A percentile compares a stretch with the other conserved stretches of the same genome.
Evolutionary conservation across 2,888 invertebrate species (phyloP).

Genomic region (Anthrax anthrax): DNA sequence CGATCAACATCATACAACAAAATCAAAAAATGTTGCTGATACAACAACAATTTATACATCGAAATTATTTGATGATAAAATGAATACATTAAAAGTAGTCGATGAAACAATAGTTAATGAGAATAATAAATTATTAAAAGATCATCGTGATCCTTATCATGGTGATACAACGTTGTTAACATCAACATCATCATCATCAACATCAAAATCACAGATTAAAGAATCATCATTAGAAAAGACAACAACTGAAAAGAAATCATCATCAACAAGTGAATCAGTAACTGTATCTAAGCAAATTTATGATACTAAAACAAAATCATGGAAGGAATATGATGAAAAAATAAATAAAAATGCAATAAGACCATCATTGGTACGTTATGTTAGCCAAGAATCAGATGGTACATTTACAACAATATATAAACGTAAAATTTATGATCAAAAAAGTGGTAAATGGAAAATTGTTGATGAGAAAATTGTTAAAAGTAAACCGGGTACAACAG

Average conservation of each 20-base stretch:
- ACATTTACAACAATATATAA: conserved; percentile 32
- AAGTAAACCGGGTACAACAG: conserved; percentile 19
- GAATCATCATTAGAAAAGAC: neutral
- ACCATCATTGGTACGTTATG: conserved; percentile 31
- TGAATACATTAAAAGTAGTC: neutral
- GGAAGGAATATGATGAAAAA: conserved; percentile 27
- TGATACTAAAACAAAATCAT: conserved; percentile 32
- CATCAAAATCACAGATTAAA: neutral
- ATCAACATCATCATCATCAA: too few species aligned
- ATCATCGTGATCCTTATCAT: neutral
- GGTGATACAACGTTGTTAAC: neutral
- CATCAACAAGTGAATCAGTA: conserved; percentile 2
- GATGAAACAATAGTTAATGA: neutral
- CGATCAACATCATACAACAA: neutral
- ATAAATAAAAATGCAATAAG: conserved; percentile 13
- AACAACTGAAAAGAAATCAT: neutral
- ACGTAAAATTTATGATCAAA: conserved; percentile 32
- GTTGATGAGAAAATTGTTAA: conserved; percentile 40
- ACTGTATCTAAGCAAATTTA: conserved; percentile 25
- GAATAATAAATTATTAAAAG: neutral
- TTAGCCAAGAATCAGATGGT: conserved; percentile 32
- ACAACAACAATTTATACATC: neutral
- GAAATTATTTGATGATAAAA: neutral
- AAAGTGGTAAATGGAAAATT: conserved; percentile 33
- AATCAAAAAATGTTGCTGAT: neutral